These are phyloP conservation scores for Dasyprocta punctata DNA, from an alignment of 2,113 vertebrate genomes.

Conservation along the genomic window DNA sequence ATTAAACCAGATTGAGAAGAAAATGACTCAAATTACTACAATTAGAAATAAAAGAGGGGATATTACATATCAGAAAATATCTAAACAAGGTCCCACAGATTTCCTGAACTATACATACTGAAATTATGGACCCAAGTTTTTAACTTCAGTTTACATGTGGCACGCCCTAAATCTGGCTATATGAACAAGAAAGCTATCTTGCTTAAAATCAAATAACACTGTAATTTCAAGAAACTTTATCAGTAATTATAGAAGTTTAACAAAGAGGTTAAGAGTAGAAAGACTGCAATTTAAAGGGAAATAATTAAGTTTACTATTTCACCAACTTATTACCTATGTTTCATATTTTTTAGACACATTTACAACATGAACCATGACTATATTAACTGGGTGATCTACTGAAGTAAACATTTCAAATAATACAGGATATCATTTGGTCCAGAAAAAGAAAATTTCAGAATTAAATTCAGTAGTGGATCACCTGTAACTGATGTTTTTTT, in stretches of 20 bases:
- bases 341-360: not conserved
- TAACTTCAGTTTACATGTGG: not conserved
- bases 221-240: not conserved
- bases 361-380: not conserved
- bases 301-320: not conserved
- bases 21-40: not conserved
- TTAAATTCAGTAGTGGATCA: not conserved
- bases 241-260: not conserved
- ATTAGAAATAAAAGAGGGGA: not conserved
- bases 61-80: not conserved
- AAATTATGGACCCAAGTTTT: conserved; percentile 3
- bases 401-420: not conserved
- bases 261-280: not conserved
- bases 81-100: not conserved
- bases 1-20: not conserved
- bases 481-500: not conserved
- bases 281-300: not conserved
- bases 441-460: not conserved
- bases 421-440: not conserved
- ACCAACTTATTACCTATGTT: not conserved
- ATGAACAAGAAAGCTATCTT: not conserved
- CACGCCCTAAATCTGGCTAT: not conserved
- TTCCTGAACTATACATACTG: not conserved
- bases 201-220: not conserved
- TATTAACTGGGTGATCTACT: not conserved